A percentile compares a stretch with the other conserved stretches of the same genome.
Evolutionary conservation across 2,888 invertebrate genomes (phyloP).

Genomic region (Ochropleura plecta): DNA sequence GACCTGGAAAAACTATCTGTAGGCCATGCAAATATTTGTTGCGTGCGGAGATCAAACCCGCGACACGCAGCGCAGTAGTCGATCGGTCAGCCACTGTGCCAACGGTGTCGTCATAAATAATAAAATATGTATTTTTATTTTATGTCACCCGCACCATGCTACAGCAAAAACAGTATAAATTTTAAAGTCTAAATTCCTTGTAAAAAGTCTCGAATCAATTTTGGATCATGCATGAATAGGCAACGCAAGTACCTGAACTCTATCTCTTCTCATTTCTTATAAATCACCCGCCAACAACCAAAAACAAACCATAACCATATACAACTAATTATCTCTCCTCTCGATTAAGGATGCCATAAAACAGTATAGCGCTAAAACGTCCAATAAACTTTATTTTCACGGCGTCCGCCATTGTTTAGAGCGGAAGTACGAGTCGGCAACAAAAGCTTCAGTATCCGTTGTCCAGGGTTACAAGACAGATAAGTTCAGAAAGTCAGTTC

Average conservation of each 20-base stretch:
- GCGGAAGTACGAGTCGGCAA: slow-evolving; percentile 56
- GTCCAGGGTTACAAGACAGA: slow-evolving; percentile 12
- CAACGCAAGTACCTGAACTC: background rate
- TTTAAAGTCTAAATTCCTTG: no score
- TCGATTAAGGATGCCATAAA: slow-evolving; percentile 38
- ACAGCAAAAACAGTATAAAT: no score
- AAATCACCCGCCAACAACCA: background rate
- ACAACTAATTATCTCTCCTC: slow-evolving; percentile 33
- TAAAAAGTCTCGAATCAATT: background rate
- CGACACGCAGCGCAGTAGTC: no score
- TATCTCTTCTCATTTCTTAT: background rate
- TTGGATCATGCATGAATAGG: background rate
- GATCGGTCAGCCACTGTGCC: no score
- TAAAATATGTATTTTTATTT: no score
- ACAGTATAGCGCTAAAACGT: slow-evolving; percentile 36
- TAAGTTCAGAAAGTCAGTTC: background rate
- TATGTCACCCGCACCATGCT: no score
- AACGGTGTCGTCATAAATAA: no score
- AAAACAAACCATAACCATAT: slow-evolving; percentile 21
- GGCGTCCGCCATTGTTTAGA: slow-evolving; percentile 50
- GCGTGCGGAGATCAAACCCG: no score
- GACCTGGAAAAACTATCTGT: no score
- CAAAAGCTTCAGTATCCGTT: slow-evolving; percentile 60
- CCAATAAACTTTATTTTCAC: slow-evolving; percentile 63
- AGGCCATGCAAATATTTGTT: no score